These are phyloP conservation scores for Marcusenius ussheri DNA, from an alignment of 2,113 vertebrate genomes.

Conservation along the genomic window DNA sequence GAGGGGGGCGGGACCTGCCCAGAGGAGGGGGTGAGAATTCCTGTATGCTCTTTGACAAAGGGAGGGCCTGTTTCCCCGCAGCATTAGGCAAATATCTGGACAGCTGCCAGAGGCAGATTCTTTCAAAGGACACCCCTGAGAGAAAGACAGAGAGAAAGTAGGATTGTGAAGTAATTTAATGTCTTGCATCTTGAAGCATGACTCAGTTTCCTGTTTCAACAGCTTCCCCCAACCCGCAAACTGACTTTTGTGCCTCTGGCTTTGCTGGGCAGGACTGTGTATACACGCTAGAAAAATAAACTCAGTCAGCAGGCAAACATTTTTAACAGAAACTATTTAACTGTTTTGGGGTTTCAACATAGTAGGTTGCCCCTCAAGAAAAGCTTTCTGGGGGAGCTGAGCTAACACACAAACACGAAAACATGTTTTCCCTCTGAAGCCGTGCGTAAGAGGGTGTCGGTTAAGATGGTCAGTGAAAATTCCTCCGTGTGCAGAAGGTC, in stretches of 20 bases:
- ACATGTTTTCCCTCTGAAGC: background rate
- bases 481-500: background rate
- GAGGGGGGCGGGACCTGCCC: background rate
- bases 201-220: constrained; percentile 17
- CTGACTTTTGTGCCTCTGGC: background rate
- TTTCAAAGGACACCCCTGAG: constrained; percentile 27
- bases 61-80: constrained; percentile 42
- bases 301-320: background rate
- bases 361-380: background rate
- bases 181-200: constrained; percentile 2
- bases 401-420: background rate
- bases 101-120: constrained; percentile 39
- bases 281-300: background rate
- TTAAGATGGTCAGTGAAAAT: background rate
- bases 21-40: constrained; percentile 34
- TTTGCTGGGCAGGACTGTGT: constrained; percentile 4
- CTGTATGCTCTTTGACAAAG: constrained; percentile 34
- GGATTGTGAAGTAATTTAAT: constrained; percentile 17
- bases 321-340: constrained; percentile 7
- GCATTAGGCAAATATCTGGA: constrained; percentile 36
- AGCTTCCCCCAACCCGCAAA: constrained; percentile 16
- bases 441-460: background rate
- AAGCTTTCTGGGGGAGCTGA: background rate
- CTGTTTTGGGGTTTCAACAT: background rate
- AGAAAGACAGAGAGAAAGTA: constrained; percentile 4